Conservation (phyloP, 2,113 vertebrate species). For the Neotoma lepida region DNA sequence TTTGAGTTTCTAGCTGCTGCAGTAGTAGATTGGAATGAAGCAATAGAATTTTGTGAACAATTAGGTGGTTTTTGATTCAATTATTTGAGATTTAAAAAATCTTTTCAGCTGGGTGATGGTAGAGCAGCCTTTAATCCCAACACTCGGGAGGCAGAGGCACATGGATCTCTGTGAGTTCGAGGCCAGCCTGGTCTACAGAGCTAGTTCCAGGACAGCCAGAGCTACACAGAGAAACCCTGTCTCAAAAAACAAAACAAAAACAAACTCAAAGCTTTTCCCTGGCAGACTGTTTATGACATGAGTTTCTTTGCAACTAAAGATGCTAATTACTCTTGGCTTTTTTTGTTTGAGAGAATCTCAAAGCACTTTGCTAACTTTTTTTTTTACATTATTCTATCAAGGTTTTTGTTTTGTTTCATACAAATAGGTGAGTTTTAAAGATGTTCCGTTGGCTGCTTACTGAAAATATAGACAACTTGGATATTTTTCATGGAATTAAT, state of each 20-base stretch:
- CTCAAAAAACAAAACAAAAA: no score
- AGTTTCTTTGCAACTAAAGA: slow-evolving; percentile 46
- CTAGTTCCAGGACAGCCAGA: no score
- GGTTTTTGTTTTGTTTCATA: not conserved
- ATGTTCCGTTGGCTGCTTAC: not conserved
- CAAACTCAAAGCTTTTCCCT: not conserved
- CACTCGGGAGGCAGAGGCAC: no score
- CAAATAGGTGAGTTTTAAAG: not conserved
- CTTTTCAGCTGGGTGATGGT: no score
- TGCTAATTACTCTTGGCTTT: slow-evolving; percentile 14
- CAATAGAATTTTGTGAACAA: slow-evolving; percentile 57
- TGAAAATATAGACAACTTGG: not conserved
- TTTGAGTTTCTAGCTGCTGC: slow-evolving; percentile 23
- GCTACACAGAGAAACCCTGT: no score
- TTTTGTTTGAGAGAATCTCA: slow-evolving; percentile 21
- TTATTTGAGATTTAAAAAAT: slow-evolving; percentile 53
- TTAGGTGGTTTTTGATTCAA: slow-evolving; percentile 27
- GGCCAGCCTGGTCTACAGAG: no score
- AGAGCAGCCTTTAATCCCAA: no score
- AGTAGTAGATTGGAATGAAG: slow-evolving; percentile 7
- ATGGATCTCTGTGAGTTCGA: no score
- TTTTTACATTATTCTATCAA: not conserved
- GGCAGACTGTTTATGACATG: not conserved
- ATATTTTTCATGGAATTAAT: slow-evolving; percentile 17
- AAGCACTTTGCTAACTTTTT: slow-evolving; percentile 37